phyloP scores from a whole-genome alignment of 2,113 vertebrate species.

The Ciconia boyciana region DNA sequence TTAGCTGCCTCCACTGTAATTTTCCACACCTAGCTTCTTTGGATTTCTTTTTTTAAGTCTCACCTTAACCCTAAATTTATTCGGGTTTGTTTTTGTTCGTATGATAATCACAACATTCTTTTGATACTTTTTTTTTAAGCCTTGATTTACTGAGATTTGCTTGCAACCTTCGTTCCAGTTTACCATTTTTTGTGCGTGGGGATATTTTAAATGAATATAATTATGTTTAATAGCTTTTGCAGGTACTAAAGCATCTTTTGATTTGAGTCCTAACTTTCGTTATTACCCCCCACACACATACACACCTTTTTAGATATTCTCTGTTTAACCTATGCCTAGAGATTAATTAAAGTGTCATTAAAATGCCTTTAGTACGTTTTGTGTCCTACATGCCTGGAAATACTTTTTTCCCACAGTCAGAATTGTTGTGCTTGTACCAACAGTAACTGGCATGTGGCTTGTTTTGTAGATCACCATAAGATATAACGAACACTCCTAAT shows the following conservation, averaged over 20 bases:
- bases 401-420: conserved; percentile 56
- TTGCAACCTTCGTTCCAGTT: conserved; percentile 41
- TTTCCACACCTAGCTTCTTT: conserved; percentile 18
- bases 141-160: conserved; percentile 22
- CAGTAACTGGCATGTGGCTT: conserved; percentile 55
- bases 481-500: conserved; percentile 32
- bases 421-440: conserved; percentile 61
- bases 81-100: neutral
- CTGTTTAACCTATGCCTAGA: conserved; percentile 44
- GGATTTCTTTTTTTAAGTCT: conserved; percentile 35
- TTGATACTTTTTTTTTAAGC: neutral
- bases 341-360: conserved; percentile 66
- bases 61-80: conserved; percentile 43
- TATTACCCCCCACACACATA: conserved; percentile 51
- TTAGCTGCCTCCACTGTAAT: conserved; percentile 5
- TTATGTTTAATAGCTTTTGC: conserved; percentile 62
- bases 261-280: conserved; percentile 49
- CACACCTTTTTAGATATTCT: conserved; percentile 55
- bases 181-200: conserved; percentile 36
- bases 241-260: conserved; percentile 56
- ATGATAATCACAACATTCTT: conserved; percentile 48
- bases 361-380: conserved; percentile 61
- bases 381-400: conserved; percentile 61
- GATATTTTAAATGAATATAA: conserved; percentile 64
- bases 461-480: conserved; percentile 49